Percentiles rank a stretch among this genome's conserved stretches.
Conservation (phyloP, 2,113 vertebrate genomes). For the Boulengeromyrus knoepffleri region DNA sequence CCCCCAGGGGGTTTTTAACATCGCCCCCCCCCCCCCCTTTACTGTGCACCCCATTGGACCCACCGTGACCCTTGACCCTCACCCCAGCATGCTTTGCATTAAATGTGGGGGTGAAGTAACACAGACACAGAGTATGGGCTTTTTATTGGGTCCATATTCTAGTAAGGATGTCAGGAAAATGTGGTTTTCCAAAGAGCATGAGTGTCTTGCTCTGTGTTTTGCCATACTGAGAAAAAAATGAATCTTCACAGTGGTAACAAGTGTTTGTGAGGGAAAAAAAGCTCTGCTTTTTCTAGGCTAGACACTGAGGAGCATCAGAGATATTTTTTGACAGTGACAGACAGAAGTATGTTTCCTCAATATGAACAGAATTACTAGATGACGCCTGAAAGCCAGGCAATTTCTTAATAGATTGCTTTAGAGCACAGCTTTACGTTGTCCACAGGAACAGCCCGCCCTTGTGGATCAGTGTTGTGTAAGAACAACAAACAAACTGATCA, state of each 20-base stretch:
- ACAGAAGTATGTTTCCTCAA: not conserved
- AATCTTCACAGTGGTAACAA: not conserved
- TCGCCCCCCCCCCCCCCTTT: not conserved
- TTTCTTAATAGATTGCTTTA: not conserved
- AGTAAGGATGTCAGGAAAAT: not conserved
- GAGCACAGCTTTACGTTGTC: not conserved
- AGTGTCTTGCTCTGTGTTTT: not conserved
- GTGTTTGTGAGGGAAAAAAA: not conserved
- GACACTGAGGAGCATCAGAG: not conserved
- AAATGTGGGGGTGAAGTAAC: not conserved
- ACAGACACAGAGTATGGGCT: not conserved
- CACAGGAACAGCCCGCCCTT: not conserved
- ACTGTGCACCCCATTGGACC: not conserved
- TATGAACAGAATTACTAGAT: not conserved
- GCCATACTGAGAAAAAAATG: not conserved
- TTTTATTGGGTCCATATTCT: not conserved
- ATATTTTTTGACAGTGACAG: conserved; percentile 6
- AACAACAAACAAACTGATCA: not conserved
- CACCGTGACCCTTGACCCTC: not conserved
- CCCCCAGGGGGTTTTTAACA: no score
- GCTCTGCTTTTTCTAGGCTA: not conserved
- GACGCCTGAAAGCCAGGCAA: not conserved
- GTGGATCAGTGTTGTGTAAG: not conserved
- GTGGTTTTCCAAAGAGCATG: not conserved
- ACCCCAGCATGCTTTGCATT: not conserved